Conservation (phyloP, 2,113 vertebrate species). For the Cisticola juncidis region DNA sequence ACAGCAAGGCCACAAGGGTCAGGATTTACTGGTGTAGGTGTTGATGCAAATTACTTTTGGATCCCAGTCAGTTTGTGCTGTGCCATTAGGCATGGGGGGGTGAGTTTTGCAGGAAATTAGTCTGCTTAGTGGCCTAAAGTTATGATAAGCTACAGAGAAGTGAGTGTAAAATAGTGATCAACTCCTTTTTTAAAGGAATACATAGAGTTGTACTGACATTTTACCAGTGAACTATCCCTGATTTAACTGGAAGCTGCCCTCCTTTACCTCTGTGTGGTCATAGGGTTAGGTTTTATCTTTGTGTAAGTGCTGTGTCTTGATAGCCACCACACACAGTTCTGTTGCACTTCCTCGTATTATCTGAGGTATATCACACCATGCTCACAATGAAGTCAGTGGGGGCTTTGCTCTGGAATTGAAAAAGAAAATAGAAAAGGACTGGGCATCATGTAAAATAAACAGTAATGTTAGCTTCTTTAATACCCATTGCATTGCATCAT, state of each 20-base stretch:
- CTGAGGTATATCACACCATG: background rate
- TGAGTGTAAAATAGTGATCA: background rate
- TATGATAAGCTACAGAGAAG: background rate
- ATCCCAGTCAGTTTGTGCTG: background rate
- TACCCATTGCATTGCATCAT: conserved; percentile 7
- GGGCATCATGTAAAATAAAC: background rate
- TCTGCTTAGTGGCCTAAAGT: background rate
- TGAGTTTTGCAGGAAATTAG: background rate
- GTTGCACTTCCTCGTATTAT: background rate
- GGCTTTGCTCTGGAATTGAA: background rate
- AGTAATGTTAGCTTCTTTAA: conserved; percentile 1
- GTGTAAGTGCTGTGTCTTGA: background rate
- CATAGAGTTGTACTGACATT: background rate
- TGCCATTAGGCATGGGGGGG: background rate
- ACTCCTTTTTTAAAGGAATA: background rate
- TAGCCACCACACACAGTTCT: background rate
- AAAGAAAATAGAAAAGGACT: background rate
- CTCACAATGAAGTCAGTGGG: background rate
- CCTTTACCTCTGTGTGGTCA: background rate
- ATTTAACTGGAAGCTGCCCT: background rate
- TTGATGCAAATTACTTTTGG: background rate
- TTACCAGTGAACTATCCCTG: background rate
- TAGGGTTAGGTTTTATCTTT: background rate
- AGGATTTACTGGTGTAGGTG: background rate
- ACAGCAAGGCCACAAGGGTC: background rate